Evolutionary conservation across 2,113 vertebrate species (phyloP).

Genomic region (Hippocampus comes): DNA sequence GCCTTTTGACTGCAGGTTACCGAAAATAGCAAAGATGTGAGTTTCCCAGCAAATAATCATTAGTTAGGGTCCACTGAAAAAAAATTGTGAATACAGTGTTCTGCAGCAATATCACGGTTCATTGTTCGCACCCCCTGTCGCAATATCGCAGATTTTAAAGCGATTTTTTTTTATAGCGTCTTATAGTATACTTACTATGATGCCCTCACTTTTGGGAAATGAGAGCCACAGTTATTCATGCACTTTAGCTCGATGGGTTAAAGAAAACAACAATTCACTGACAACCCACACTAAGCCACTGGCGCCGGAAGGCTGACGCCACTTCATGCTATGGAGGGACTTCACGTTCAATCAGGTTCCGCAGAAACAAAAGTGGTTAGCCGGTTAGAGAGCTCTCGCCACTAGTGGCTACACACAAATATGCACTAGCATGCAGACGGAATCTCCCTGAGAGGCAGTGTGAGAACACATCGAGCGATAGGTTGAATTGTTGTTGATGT

Average conservation of each 20-base stretch:
- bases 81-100: no score
- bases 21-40: no score
- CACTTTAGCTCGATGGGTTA: not conserved
- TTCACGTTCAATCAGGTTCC: not conserved
- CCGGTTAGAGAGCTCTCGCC: not conserved
- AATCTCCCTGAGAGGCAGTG: not conserved
- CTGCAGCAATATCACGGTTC: no score
- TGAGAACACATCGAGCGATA: not conserved
- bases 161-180: no score
- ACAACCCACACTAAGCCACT: not conserved
- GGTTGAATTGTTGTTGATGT: not conserved
- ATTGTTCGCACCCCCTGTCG: no score
- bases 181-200: no score
- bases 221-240: not conserved
- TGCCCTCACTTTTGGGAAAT: no score
- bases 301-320: constrained; percentile 1
- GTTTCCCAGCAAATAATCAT: no score
- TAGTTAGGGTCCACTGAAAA: no score
- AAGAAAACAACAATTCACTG: not conserved
- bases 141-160: no score
- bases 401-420: not conserved
- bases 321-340: not conserved
- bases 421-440: not conserved
- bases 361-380: constrained; percentile 17
- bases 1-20: no score